Evolutionary conservation across 2,888 invertebrate genomes (phyloP).

Genomic region (Hydrotaea diabolus): DNA sequence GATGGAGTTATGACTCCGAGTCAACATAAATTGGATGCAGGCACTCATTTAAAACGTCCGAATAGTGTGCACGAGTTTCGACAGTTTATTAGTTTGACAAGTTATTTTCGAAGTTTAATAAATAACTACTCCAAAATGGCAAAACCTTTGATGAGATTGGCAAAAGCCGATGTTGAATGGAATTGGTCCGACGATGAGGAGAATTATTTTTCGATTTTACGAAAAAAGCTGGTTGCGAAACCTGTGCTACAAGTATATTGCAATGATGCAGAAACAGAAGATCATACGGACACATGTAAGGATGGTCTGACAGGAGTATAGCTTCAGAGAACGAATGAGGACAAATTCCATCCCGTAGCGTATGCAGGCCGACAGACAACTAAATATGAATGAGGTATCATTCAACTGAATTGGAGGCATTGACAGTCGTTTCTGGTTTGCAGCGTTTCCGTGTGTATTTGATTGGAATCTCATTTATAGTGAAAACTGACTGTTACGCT

Average conservation of each 20-base stretch:
- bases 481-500: constrained; percentile 34
- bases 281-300: constrained; percentile 56
- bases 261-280: constrained; percentile 42
- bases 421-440: constrained; percentile 55
- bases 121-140: not conserved
- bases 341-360: constrained; percentile 41
- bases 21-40: too few species aligned
- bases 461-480: constrained; percentile 42
- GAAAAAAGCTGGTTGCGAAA: constrained; percentile 35
- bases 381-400: constrained; percentile 47
- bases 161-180: too few species aligned
- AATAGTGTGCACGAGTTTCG: too few species aligned
- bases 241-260: constrained; percentile 43
- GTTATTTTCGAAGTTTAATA: not conserved
- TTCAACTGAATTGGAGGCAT: constrained; percentile 51
- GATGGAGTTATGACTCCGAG: too few species aligned
- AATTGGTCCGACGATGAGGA: constrained; percentile 42
- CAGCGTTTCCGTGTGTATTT: too few species aligned
- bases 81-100: not conserved
- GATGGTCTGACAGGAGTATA: constrained; percentile 48
- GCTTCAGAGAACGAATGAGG: constrained; percentile 47
- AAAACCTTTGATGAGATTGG: not conserved
- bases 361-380: constrained; percentile 52
- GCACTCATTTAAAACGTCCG: too few species aligned
- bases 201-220: constrained; percentile 15